phyloP scores from a whole-genome alignment of 1,140 invertebrate species.

The Drosophila nigromelanica region DNA sequence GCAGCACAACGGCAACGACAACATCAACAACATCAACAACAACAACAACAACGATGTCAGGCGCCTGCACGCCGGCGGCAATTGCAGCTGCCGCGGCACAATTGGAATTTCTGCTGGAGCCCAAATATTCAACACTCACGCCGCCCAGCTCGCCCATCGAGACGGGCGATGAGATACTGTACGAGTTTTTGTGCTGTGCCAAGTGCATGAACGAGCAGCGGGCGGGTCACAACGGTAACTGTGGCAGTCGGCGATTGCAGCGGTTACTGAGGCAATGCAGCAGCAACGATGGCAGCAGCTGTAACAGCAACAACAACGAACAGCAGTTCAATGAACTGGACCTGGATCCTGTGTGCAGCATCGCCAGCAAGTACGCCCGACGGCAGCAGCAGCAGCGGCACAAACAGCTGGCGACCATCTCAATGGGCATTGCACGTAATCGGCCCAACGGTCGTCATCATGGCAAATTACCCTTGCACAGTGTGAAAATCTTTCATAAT shows the following conservation, averaged over 20 bases:
- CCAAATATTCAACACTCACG: constrained; percentile 72
- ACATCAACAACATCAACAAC: background rate
- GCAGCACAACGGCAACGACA: constrained; percentile 7
- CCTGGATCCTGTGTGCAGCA: constrained; percentile 74
- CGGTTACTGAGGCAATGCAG: constrained; percentile 56
- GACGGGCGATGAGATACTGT: constrained; percentile 62
- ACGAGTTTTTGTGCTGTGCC: constrained; percentile 83
- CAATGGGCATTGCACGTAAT: constrained; percentile 78
- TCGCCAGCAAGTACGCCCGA: constrained; percentile 78
- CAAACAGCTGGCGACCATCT: constrained; percentile 53
- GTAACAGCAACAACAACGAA: background rate
- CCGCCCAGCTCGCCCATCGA: constrained; percentile 31
- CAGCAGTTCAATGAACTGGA: constrained; percentile 63
- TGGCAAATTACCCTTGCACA: constrained; percentile 82
- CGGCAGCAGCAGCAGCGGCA: constrained; percentile 62
- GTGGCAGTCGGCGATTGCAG: constrained; percentile 49
- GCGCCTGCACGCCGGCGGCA: constrained; percentile 26
- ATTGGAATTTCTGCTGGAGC: constrained; percentile 73
- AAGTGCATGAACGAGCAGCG: constrained; percentile 82
- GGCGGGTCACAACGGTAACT: constrained; percentile 45
- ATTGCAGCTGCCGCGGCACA: constrained; percentile 65
- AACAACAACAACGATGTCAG: background rate
- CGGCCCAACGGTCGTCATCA: constrained; percentile 69
- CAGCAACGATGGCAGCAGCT: no score
- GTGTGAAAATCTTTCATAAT: constrained; percentile 84